A percentile compares a stretch with the other conserved stretches of the same genome.
Evolutionary conservation across 2,113 vertebrate species (phyloP).

Genomic region (Nothobranchius furzeri): DNA sequence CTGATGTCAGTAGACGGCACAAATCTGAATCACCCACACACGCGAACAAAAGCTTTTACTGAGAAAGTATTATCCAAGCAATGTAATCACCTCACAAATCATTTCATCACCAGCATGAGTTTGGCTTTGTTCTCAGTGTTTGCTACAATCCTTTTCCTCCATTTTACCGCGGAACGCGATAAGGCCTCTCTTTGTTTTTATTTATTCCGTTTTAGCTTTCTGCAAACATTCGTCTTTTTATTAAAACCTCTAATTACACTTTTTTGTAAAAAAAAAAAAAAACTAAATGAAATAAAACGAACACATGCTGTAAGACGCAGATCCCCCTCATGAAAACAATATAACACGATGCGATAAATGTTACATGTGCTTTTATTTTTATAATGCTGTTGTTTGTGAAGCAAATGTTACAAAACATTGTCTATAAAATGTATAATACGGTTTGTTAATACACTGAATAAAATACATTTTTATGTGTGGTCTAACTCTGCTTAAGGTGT

Average conservation of each 20-base stretch:
- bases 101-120: slow-evolving; percentile 50
- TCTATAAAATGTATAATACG: slow-evolving; percentile 78
- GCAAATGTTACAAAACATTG: slow-evolving; percentile 67
- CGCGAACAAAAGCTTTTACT: slow-evolving; percentile 48
- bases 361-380: slow-evolving; percentile 83
- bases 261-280: slow-evolving; percentile 62
- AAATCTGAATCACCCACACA: slow-evolving; percentile 39
- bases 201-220: slow-evolving; percentile 27
- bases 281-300: slow-evolving; percentile 21
- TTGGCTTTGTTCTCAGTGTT: neutral
- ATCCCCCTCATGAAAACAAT: slow-evolving; percentile 41
- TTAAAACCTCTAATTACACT: slow-evolving; percentile 21
- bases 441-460: slow-evolving; percentile 84
- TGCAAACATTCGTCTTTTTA: slow-evolving; percentile 36
- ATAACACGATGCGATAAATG: slow-evolving; percentile 66
- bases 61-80: slow-evolving; percentile 54
- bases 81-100: slow-evolving; percentile 41
- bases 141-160: slow-evolving; percentile 18
- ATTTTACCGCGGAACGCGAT: slow-evolving; percentile 18
- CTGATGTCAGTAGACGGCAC: slow-evolving; percentile 64
- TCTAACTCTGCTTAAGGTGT: slow-evolving; percentile 40
- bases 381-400: slow-evolving; percentile 81
- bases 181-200: neutral
- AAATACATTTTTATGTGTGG: slow-evolving; percentile 81
- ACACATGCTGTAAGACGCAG: slow-evolving; percentile 58